Conservation (phyloP, 2,888 invertebrate genomes). For the Cephus nigrinus region DNA sequence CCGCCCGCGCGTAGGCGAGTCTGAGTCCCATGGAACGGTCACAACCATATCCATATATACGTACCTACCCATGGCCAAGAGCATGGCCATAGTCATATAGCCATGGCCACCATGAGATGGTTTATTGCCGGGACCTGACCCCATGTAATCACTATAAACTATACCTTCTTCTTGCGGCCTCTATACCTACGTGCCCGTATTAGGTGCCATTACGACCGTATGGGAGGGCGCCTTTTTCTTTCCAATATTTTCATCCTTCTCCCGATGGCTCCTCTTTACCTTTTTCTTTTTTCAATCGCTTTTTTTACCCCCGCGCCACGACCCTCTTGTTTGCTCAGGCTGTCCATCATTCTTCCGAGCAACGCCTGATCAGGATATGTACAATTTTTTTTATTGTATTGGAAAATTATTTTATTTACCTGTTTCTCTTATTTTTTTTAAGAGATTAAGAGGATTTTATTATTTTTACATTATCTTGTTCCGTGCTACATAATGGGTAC, state of each 20-base stretch:
- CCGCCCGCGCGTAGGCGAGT: conserved; percentile 61
- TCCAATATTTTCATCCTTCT: conserved; percentile 23
- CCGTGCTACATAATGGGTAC: neutral
- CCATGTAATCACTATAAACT: conserved; percentile 66
- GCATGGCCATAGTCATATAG: conserved; percentile 39
- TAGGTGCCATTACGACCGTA: conserved; percentile 58
- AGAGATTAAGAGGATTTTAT: neutral
- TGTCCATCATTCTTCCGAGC: neutral
- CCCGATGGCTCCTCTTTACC: conserved; percentile 16
- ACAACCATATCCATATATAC: conserved; percentile 21
- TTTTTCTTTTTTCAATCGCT: neutral
- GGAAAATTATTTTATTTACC: neutral
- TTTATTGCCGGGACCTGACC: conserved; percentile 65
- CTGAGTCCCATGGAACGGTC: conserved; percentile 38
- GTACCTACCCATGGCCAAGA: neutral
- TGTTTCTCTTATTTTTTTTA: neutral
- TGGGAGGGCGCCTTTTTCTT: conserved; percentile 39
- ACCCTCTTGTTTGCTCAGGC: conserved; percentile 9
- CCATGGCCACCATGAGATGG: conserved; percentile 62
- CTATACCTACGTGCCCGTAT: conserved; percentile 57
- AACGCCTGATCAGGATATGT: neutral
- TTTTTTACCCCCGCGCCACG: neutral
- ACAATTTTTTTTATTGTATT: neutral
- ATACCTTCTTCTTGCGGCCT: conserved; percentile 56
- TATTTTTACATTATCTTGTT: neutral